Evolutionary conservation across 1,140 invertebrate species (phyloP).

Genomic region (Drosophila subpulchrella): DNA sequence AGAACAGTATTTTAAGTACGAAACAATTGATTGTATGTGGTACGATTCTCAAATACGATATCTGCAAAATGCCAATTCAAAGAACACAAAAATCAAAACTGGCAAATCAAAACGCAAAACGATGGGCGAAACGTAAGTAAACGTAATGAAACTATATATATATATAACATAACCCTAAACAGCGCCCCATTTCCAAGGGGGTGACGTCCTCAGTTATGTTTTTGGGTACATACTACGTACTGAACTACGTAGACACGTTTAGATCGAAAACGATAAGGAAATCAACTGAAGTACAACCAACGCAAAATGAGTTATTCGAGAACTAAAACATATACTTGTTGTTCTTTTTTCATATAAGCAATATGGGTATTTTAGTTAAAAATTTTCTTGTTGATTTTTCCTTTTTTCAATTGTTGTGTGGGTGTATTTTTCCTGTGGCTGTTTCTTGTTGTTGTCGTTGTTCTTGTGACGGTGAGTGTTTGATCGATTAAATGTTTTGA

Average conservation of each 20-base stretch:
- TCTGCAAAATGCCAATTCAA: constrained; percentile 75
- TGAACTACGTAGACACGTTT: constrained; percentile 54
- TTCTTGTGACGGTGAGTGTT: constrained; percentile 44
- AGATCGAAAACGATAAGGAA: constrained; percentile 44
- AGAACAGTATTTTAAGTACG: constrained; percentile 71
- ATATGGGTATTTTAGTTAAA: constrained; percentile 57
- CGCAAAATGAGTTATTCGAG: constrained; percentile 66
- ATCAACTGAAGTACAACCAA: constrained; percentile 49
- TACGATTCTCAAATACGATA: constrained; percentile 66
- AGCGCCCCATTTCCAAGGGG: constrained; percentile 10
- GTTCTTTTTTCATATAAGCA: constrained; percentile 53
- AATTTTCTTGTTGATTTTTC: constrained; percentile 63
- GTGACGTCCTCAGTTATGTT: constrained; percentile 37
- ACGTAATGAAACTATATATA: constrained; percentile 43
- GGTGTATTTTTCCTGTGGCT: constrained; percentile 28
- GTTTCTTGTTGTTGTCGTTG: constrained; percentile 1
- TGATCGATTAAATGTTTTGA: constrained; percentile 68
- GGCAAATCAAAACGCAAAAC: constrained; percentile 51
- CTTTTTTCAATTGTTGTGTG: constrained; percentile 53
- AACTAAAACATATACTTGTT: constrained; percentile 57
- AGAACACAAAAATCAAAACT: constrained; percentile 38
- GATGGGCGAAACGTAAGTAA: constrained; percentile 52
- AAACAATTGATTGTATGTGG: constrained; percentile 62
- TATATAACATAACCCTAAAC: constrained; percentile 18
- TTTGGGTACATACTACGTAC: constrained; percentile 26